phyloP scores from a whole-genome alignment of 2,113 vertebrate species.

The Sinocyclocheilus maitianheensis region DNA sequence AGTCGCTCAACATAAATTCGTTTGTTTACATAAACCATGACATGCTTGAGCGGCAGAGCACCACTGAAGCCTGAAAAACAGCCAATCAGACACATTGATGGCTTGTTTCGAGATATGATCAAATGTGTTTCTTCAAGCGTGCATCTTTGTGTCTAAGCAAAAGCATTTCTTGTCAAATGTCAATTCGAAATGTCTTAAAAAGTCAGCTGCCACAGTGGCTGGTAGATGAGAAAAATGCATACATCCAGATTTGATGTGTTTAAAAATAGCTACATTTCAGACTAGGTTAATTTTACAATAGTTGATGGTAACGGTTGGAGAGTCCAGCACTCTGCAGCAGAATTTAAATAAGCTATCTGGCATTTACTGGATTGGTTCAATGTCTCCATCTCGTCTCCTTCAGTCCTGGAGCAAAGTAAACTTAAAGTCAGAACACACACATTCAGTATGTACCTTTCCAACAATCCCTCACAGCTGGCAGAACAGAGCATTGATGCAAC shows the following conservation, averaged over 20 bases:
- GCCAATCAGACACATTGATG: neutral
- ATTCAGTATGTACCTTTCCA: constrained; percentile 36
- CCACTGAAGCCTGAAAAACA: neutral
- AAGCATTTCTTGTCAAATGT: neutral
- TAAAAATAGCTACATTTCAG: neutral
- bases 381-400: neutral
- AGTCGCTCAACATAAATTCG: neutral
- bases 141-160: neutral
- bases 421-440: constrained; percentile 21
- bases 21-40: neutral
- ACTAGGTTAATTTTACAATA: neutral
- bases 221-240: neutral
- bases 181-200: neutral
- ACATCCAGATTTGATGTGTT: neutral
- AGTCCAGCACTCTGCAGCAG: neutral
- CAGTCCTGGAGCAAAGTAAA: constrained; percentile 20
- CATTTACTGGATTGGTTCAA: constrained; percentile 11
- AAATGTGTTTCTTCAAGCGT: constrained; percentile 11
- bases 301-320: neutral
- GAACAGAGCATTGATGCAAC: constrained; percentile 17
- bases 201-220: neutral
- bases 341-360: neutral
- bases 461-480: constrained; percentile 53
- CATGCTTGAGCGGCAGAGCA: neutral
- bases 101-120: constrained; percentile 1